Evolutionary conservation across 1,140 invertebrate genomes (phyloP).

Genomic region (Bursaphelenchus mucronatus): DNA sequence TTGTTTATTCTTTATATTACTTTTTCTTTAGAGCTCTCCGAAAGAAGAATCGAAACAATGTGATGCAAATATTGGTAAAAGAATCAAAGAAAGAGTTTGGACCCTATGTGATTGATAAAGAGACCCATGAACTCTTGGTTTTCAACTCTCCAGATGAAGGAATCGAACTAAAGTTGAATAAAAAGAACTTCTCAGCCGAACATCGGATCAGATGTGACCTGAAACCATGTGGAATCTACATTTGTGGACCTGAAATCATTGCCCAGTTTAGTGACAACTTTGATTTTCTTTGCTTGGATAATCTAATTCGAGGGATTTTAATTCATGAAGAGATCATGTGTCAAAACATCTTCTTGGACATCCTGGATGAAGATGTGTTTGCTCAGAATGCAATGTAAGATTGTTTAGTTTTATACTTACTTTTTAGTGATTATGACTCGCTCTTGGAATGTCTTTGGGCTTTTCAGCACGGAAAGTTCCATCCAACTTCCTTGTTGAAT

Average conservation of each 20-base stretch:
- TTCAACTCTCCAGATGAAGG: slow-evolving; percentile 3
- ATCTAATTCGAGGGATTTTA: slow-evolving; percentile 41
- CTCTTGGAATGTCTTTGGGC: slow-evolving; percentile 14
- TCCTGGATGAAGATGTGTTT: slow-evolving; percentile 13
- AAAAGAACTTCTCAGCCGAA: slow-evolving; percentile 10
- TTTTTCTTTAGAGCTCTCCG: slow-evolving; percentile 11
- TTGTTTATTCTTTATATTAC: not conserved
- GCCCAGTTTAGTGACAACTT: slow-evolving; percentile 45
- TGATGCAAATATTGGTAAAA: slow-evolving; percentile 7
- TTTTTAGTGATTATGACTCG: slow-evolving; percentile 33
- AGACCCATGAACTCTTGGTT: not conserved
- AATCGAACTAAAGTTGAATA: slow-evolving; percentile 6
- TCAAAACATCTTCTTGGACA: slow-evolving; percentile 34
- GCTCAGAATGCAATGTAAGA: slow-evolving; percentile 23
- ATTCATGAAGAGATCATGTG: slow-evolving; percentile 39
- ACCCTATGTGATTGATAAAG: slow-evolving; percentile 4
- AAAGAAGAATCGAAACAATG: slow-evolving; percentile 12
- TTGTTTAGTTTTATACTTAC: not conserved
- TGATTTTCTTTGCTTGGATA: slow-evolving; percentile 29
- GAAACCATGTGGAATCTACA: slow-evolving; percentile 11
- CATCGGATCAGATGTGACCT: slow-evolving; percentile 4
- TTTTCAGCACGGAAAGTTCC: slow-evolving; percentile 26
- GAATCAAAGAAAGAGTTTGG: not conserved
- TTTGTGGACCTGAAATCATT: slow-evolving; percentile 29
- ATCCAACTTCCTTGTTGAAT: slow-evolving; percentile 15